phyloP scores from a whole-genome alignment of 2,113 vertebrate genomes.

The Tetraodon nigroviridis region DNA sequence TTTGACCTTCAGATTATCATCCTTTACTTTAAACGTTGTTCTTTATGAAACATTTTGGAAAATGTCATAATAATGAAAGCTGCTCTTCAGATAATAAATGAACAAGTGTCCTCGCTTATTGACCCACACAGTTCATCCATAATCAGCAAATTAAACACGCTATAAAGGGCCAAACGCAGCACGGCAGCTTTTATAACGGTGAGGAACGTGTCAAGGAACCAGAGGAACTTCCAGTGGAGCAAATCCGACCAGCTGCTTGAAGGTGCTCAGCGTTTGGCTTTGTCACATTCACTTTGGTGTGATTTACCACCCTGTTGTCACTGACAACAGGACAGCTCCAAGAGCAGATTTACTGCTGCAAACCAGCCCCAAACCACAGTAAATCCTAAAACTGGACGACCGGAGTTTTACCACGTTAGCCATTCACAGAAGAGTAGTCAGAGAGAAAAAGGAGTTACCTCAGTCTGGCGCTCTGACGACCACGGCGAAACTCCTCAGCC shows the following conservation, averaged over 20 bases:
- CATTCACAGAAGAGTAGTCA: not conserved
- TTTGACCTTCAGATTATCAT: too few species aligned
- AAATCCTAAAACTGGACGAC: not conserved
- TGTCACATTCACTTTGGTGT: conserved; percentile 18
- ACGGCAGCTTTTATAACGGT: too few species aligned
- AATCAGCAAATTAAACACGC: too few species aligned
- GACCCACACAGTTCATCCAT: too few species aligned
- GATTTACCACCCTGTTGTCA: not conserved
- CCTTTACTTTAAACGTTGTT: too few species aligned
- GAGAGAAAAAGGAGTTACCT: conserved; percentile 3
- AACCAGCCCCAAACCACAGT: not conserved
- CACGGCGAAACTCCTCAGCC: not conserved
- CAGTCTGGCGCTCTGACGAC: not conserved
- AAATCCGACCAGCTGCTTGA: conserved; percentile 7
- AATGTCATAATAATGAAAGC: too few species aligned
- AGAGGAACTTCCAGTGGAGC: not conserved
- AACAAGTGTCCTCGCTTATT: too few species aligned
- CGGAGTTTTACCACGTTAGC: not conserved
- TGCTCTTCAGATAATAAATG: too few species aligned
- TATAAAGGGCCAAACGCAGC: too few species aligned
- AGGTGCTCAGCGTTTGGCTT: conserved; percentile 9
- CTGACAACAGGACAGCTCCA: not conserved
- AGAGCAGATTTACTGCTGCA: not conserved
- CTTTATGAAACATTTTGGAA: too few species aligned
- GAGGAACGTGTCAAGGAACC: not conserved